phyloP scores from a whole-genome alignment of 2,113 vertebrate species.

The Corythoichthys intestinalis region DNA sequence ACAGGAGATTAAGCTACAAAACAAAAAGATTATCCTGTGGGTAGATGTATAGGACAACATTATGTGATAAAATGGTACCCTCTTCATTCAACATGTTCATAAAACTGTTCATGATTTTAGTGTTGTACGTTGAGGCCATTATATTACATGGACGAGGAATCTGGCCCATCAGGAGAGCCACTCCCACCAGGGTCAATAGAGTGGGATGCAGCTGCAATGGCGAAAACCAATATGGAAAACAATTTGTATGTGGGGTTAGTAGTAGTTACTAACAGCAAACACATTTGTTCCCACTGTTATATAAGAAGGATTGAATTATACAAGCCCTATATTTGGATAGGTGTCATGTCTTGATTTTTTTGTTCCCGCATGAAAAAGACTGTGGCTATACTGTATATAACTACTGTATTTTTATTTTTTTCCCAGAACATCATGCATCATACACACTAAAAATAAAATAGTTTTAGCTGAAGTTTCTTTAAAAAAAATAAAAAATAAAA shows the following conservation, averaged over 20 bases:
- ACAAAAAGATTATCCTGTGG: not conserved
- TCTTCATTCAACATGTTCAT: not conserved
- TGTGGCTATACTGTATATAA: too few species aligned
- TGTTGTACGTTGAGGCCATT: not conserved
- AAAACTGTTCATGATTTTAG: not conserved
- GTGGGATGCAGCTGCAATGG: slow-evolving; percentile 30
- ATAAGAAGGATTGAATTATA: not conserved
- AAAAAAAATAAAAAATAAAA: too few species aligned
- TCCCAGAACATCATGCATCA: too few species aligned
- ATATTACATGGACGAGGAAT: not conserved
- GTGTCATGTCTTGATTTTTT: too few species aligned
- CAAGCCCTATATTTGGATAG: too few species aligned
- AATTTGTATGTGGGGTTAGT: slow-evolving; percentile 7
- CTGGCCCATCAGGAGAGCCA: not conserved
- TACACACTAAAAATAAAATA: too few species aligned
- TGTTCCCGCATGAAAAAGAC: too few species aligned
- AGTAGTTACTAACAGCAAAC: slow-evolving; percentile 5
- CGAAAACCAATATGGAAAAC: not conserved
- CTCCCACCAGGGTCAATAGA: slow-evolving; percentile 45
- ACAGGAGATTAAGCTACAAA: not conserved
- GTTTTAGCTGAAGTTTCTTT: too few species aligned
- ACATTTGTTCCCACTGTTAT: not conserved
- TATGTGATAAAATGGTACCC: not conserved
- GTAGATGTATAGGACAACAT: not conserved
- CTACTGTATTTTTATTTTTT: too few species aligned